Base-by-base conservation (phyloP, 2,113 vertebrate genomes). In the Cinclus cinclus region DNA sequence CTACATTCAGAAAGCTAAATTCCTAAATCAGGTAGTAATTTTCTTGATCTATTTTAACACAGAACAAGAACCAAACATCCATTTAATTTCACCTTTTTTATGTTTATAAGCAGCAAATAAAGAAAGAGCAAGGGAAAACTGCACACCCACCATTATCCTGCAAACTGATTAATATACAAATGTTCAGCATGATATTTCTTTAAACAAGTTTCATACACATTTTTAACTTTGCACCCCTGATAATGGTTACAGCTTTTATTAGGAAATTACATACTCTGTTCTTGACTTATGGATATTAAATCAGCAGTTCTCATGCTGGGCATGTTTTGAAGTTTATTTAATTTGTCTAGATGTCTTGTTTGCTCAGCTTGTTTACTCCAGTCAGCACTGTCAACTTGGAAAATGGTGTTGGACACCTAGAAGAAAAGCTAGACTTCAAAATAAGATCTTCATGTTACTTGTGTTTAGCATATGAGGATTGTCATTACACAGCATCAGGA, bases 231-330 rank as follows among this genome's bases (percentile, higher is more conserved):
- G 2, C 10, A 35, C 10, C 28, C 35, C 19, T n/a, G 6, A 42
- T 52, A 73, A 65, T 28, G 11, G 39, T 75, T 92, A 88, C 63
- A 86, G 30, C 41, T 92, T 87, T 87, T 85, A 73, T 92, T 79
- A 60, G 77, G 58, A 70, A 30, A 82, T 79, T 90, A 96, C 95
- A 89, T 96, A 97, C 95, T 95, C 92, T 76, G 73, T 44, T 94
- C 89, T 84, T 92, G 93, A 84, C 37, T 85, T 84, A 77, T 39
- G 35, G 90, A 14, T 77, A 86, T 31, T 55, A 79, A 84, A 46
- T 75, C 70, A 63, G 59, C 31, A 46, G 52, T 56, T 91, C 19
- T 74, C 17, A 82, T 44, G 21, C 14, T 59, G 49, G 23, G 31
- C 44, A 55, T 59, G 17, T 63, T 92, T 55, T 71, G 84, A 64